Conservation (phyloP, 2,888 invertebrate species). For the Pocota personata region DNA sequence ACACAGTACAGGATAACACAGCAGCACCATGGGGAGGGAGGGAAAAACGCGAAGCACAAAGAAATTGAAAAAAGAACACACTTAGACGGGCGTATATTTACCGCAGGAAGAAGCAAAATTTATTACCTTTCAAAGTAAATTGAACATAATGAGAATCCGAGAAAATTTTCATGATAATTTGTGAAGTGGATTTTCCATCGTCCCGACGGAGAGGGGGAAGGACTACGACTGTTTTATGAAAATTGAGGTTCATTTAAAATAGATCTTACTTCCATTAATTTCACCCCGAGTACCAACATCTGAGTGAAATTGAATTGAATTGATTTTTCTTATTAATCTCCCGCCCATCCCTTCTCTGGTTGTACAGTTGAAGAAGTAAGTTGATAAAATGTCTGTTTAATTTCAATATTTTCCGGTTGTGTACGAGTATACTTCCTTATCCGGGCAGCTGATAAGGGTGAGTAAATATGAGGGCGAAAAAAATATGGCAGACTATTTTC, state of each 20-base stretch:
- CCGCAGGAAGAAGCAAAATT: slow-evolving; percentile 64
- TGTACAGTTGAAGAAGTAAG: background rate
- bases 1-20: slow-evolving; percentile 34
- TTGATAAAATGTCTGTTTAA: slow-evolving; percentile 26
- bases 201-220: background rate
- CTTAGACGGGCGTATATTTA: slow-evolving; percentile 48
- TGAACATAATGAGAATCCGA: slow-evolving; percentile 70
- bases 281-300: slow-evolving; percentile 51
- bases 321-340: slow-evolving; percentile 57
- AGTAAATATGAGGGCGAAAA: slow-evolving; percentile 16
- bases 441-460: slow-evolving; percentile 18
- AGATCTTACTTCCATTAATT: slow-evolving; percentile 63
- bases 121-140: slow-evolving; percentile 74
- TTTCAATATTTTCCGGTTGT: slow-evolving; percentile 41
- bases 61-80: slow-evolving; percentile 57
- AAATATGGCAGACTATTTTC: slow-evolving; percentile 33
- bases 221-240: slow-evolving; percentile 54
- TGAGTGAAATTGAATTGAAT: slow-evolving; percentile 68
- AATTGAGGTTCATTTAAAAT: slow-evolving; percentile 67
- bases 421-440: slow-evolving; percentile 23
- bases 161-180: slow-evolving; percentile 72
- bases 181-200: slow-evolving; percentile 64
- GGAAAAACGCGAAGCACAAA: slow-evolving; percentile 21
- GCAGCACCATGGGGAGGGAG: background rate
- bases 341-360: background rate